Base-by-base conservation (phyloP, 2,888 invertebrate species). In the Erebia epiphron region DNA sequence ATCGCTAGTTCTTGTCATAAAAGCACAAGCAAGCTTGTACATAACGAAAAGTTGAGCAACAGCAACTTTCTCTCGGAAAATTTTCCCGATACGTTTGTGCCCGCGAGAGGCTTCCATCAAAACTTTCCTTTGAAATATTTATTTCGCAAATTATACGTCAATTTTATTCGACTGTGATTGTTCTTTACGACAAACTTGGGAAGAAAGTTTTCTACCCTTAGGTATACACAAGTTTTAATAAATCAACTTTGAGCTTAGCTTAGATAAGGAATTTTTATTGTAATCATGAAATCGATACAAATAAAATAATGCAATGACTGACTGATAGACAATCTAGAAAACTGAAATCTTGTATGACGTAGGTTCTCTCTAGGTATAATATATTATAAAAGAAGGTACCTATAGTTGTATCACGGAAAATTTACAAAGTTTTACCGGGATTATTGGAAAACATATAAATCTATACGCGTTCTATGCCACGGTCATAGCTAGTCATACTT, bases 71-170 rank as follows among this genome's bases (percentile, higher is more conserved):
- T 60, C 72, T 70, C 68, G 71, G 67, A 68, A 75, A 75, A 50
- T 71, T 72, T 73, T 68, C 72, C 18, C 69, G 69, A 74, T 73
- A 69, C 57, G 60, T 61, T 46, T 60, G 54, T 46, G 52, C 67
- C 57, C 54, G 61, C 35, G 52, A 54, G 70, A 67, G 67, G 62
- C 63, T 66, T 70, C 68, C 63, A 67, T 56, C 41, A 69, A 68
- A 75, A 75, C 66, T 74, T 74, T 62, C n/a, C 26, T 50, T 69
- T 72, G 69, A 69, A 71, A 66, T 71, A 71, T 73, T 72, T 71
- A 69, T 68, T 70, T 64, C 67, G 68, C 69, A 75, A 74, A 74
- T 75, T 71, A 74, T 67, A 71, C 69, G 72, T 73, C 71, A 71
- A 75, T 74, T 72, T 68, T 65, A 46, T 50, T 72, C 72, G 54